Evolutionary conservation across 1,140 invertebrate genomes (phyloP), one percentile per base, ranked within the genome.

Genomic region (Danaus melanippus): DNA sequence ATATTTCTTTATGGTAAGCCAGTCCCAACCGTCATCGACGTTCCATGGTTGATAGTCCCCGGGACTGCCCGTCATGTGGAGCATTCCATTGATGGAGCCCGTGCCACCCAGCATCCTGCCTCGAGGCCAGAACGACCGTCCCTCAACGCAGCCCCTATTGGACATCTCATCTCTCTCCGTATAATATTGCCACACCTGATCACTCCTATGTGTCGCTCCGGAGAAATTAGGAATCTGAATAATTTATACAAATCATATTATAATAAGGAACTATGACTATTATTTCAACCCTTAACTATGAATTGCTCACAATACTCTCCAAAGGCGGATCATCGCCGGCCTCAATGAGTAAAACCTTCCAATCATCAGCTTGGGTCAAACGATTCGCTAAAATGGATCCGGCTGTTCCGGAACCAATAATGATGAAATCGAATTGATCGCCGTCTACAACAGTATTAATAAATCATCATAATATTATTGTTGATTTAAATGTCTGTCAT

Each of bases 331-430:
- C 93, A 1, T 92, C 94, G 0, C 96, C 96, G 10, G 96, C 96
- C 87, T 98, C 96, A 48, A 98, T 69, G 0, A 98, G 81, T 0
- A 98, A 84, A 0, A 97, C 92, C 60, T 92, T 94, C 93, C 93
- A 95, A 44, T 93, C 86, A 60, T 92, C 89, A 9, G 94, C 87
- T 71, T 95, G 92, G 9, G 91, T 91, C 8, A 95, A 71, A n/a
- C 93, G 87, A 79, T 92, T 97, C 0, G 97, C 97, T 1, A 98
- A 83, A 6, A 98, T 94, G 1, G 95, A 92, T 1, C 93, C 92
- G 87, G 73, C 71, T 40, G 86, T 79, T 0, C 79, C 81, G 1
- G 71, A 61, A 10, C 81, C 81, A 0, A 82, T 67, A 1, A 84
- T 60, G 9, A 84, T 82, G 53, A 84, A 84, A 58, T 84, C 81